Conservation (phyloP, 2,888 invertebrate species). For the Selenia dentaria region DNA sequence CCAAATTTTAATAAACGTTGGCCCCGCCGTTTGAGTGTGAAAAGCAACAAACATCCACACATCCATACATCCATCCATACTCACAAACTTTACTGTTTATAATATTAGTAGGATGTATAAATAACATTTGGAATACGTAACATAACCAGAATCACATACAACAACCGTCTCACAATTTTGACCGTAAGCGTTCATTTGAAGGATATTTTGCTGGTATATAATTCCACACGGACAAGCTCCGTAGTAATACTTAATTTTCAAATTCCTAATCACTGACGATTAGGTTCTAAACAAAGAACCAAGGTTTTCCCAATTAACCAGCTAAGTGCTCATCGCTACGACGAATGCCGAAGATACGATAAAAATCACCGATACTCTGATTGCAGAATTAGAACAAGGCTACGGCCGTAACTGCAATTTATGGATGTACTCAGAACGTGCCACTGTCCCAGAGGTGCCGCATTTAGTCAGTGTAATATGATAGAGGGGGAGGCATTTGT, state of each 20-base stretch:
- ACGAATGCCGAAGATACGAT: constrained; percentile 41
- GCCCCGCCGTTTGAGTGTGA: no score
- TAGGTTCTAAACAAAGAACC: constrained; percentile 23
- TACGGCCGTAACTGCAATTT: constrained; percentile 44
- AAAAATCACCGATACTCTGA: constrained; percentile 54
- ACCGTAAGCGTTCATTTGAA: neutral
- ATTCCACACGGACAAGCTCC: constrained; percentile 2
- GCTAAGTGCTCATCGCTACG: constrained; percentile 22
- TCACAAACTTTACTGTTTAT: no score
- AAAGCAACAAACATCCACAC: no score
- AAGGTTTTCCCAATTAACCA: constrained; percentile 25
- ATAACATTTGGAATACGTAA: no score
- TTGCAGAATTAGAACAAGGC: constrained; percentile 58
- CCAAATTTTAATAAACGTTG: no score
- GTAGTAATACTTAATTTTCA: constrained; percentile 6
- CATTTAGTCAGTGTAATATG: no score
- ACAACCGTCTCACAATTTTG: no score
- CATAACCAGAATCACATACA: no score
- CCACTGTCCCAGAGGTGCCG: no score
- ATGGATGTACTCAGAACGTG: constrained; percentile 18
- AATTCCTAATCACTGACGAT: constrained; percentile 8
- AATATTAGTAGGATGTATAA: no score
- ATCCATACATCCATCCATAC: no score
- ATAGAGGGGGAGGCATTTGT: no score
- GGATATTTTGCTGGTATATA: neutral